A percentile compares a stretch with the other conserved stretches of the same genome.
Conservation (phyloP, 92 coral and sea anemone genomes). For the Micromussa lordhowensis region DNA sequence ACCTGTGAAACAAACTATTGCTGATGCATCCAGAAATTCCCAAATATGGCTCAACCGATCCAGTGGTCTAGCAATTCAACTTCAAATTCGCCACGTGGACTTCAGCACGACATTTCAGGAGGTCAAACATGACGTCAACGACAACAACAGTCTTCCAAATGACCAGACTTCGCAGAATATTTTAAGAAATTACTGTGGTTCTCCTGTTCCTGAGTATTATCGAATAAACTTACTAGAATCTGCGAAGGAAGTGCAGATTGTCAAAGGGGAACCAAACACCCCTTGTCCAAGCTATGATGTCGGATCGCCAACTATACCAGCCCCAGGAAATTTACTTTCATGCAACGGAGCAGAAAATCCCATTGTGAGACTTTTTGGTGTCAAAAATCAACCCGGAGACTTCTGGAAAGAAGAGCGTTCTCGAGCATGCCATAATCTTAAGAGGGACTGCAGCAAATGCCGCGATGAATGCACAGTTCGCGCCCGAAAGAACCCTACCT, state of each 20-base stretch:
- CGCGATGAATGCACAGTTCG: constrained; percentile 58
- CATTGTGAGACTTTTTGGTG: constrained; percentile 67
- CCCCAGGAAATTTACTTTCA: constrained; percentile 41
- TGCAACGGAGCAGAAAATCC: constrained; percentile 73
- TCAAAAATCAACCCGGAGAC: constrained; percentile 24
- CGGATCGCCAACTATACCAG: neutral
- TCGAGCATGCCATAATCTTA: constrained; percentile 44
- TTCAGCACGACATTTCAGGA: constrained; percentile 78
- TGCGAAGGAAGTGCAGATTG: constrained; percentile 47
- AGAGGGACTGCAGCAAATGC: constrained; percentile 59
- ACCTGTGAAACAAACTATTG: constrained; percentile 41
- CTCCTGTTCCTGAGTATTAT: constrained; percentile 76
- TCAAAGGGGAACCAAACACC: constrained; percentile 31
- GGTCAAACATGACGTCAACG: constrained; percentile 59
- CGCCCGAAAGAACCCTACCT: constrained; percentile 53
- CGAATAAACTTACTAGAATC: constrained; percentile 33
- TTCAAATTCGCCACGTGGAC: constrained; percentile 56
- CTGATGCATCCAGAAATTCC: constrained; percentile 48
- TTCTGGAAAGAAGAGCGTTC: constrained; percentile 64
- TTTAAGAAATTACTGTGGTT: constrained; percentile 50
- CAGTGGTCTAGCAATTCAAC: constrained; percentile 69
- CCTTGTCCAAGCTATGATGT: constrained; percentile 72
- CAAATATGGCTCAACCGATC: constrained; percentile 77
- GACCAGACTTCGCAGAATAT: constrained; percentile 1
- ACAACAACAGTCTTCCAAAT: constrained; percentile 45